Evolutionary conservation across 2,888 invertebrate species (phyloP).

Genomic region (Sussaba pulchella): DNA sequence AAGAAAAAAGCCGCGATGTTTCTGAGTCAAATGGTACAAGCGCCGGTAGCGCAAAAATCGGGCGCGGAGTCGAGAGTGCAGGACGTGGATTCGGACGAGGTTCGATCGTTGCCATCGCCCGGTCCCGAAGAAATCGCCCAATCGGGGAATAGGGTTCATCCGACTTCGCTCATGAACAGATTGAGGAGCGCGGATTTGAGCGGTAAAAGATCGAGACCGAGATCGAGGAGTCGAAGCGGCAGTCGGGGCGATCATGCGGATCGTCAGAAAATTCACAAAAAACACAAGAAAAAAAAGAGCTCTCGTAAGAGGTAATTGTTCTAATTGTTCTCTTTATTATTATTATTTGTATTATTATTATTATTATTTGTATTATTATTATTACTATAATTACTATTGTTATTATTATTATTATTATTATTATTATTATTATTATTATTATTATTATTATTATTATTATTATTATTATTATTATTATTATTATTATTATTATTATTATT

Average conservation of each 20-base stretch:
- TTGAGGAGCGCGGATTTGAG: slow-evolving; percentile 79
- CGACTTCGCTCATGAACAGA: slow-evolving; percentile 79
- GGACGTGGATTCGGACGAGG: slow-evolving; percentile 79
- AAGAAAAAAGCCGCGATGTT: slow-evolving; percentile 94
- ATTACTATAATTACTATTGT: too few species aligned
- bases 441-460: too few species aligned
- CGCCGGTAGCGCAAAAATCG: slow-evolving; percentile 66
- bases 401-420: too few species aligned
- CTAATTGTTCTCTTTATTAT: neutral
- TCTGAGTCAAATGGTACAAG: slow-evolving; percentile 85
- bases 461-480: too few species aligned
- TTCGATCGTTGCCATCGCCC: slow-evolving; percentile 80
- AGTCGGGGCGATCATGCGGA: slow-evolving; percentile 74
- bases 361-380: too few species aligned
- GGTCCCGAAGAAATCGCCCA: slow-evolving; percentile 71
- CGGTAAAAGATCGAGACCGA: slow-evolving; percentile 77
- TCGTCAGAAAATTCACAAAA: slow-evolving; percentile 81
- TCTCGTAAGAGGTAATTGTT: slow-evolving; percentile 85
- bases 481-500: too few species aligned
- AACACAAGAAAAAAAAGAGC: slow-evolving; percentile 85
- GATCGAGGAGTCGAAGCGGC: slow-evolving; percentile 71
- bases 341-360: slow-evolving; percentile 5
- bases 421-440: too few species aligned
- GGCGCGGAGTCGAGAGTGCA: slow-evolving; percentile 67
- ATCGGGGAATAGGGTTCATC: slow-evolving; percentile 69